Conservation (phyloP, 2,113 vertebrate genomes). For the Coptodon rendalli region DNA sequence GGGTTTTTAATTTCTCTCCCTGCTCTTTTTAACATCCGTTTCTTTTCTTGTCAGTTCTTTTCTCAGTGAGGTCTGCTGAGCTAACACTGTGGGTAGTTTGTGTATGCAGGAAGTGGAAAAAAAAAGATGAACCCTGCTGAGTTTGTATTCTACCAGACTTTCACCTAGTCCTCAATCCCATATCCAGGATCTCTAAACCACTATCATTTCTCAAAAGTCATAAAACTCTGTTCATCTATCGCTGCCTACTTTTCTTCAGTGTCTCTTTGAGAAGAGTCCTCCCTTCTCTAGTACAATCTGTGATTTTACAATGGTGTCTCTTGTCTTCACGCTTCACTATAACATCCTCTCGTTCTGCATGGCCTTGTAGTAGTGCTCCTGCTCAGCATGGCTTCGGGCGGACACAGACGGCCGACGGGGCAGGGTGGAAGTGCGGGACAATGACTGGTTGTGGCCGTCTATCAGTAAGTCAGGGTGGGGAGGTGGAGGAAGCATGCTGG, state of each 20-base stretch:
- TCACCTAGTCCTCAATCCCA: neutral
- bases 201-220: constrained; percentile 7
- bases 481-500: constrained; percentile 58
- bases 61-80: neutral
- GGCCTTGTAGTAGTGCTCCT: constrained; percentile 71
- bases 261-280: neutral
- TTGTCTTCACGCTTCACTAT: constrained; percentile 7
- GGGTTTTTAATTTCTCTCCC: neutral
- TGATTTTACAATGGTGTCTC: neutral
- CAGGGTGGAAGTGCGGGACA: constrained; percentile 80
- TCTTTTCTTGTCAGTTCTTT: constrained; percentile 13
- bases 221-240: neutral
- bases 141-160: constrained; percentile 20
- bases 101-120: neutral
- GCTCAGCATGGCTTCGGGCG: constrained; percentile 62
- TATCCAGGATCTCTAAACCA: neutral
- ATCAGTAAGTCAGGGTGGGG: constrained; percentile 79
- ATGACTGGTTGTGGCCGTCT: constrained; percentile 55
- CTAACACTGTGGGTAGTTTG: constrained; percentile 1
- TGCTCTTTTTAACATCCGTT: neutral
- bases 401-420: constrained; percentile 71
- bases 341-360: constrained; percentile 68
- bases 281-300: neutral
- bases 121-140: constrained; percentile 1
- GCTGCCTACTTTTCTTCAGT: neutral